Conservation (phyloP, 2,888 invertebrate genomes). For the Agriopis aurantiaria region DNA sequence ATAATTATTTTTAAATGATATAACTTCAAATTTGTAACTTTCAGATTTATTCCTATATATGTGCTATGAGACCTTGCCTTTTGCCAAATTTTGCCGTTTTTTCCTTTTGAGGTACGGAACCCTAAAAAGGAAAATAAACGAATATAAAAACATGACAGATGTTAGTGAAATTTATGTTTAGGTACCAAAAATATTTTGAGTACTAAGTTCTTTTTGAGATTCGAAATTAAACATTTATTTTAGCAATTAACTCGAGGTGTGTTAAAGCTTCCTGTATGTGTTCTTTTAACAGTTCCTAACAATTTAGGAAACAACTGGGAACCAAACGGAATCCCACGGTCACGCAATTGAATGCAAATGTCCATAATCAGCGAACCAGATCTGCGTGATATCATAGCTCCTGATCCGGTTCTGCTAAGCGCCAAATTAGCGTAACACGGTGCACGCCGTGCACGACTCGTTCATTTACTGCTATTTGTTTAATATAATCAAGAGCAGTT, state of each 20-base stretch:
- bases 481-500: neutral
- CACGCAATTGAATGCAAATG: slow-evolving; percentile 51
- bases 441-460: slow-evolving; percentile 29
- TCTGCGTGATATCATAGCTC: slow-evolving; percentile 70
- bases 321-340: slow-evolving; percentile 56
- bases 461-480: slow-evolving; percentile 6
- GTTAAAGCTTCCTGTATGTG: slow-evolving; percentile 11
- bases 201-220: neutral
- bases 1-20: no score
- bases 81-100: no score
- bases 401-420: slow-evolving; percentile 58
- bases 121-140: no score
- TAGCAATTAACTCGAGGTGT: neutral
- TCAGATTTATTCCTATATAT: no score
- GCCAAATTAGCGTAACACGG: slow-evolving; percentile 46
- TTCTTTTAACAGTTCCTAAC: slow-evolving; percentile 5
- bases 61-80: no score
- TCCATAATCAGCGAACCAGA: slow-evolving; percentile 60
- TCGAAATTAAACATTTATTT: slow-evolving; percentile 1
- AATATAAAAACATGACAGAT: no score
- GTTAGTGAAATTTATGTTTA: no score
- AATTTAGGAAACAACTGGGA: slow-evolving; percentile 25
- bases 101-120: no score
- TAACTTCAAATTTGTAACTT: no score
- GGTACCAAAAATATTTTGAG: neutral